A percentile compares a stretch with the other conserved stretches of the same genome.
phyloP scores from a whole-genome alignment of 2,797 vertebrate genomes.

The Chiloscyllium punctatum region DNA sequence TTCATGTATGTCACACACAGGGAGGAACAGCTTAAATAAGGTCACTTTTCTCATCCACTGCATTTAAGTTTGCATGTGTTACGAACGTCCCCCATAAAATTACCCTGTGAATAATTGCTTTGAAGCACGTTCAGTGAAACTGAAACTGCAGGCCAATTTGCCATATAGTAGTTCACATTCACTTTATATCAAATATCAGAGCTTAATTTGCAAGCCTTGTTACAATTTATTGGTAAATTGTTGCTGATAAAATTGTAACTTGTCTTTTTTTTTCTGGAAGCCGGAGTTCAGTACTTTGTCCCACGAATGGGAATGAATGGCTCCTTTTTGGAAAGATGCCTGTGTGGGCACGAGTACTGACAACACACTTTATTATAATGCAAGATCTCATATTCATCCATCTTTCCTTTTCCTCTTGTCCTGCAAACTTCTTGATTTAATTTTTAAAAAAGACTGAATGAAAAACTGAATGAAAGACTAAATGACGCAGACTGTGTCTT shows the following conservation, averaged over 20 bases:
- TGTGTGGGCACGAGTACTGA: neutral
- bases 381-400: neutral
- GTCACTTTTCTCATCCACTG: neutral
- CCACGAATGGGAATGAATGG: neutral
- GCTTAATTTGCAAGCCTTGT: neutral
- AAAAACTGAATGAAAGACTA: neutral
- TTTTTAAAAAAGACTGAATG: neutral
- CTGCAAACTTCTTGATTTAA: neutral
- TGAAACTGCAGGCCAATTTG: neutral
- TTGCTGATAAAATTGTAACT: neutral
- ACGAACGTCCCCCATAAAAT: neutral
- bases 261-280: neutral
- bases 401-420: neutral
- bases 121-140: neutral
- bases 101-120: neutral
- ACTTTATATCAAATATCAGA: neutral
- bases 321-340: neutral
- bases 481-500: neutral
- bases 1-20: conserved; percentile 33
- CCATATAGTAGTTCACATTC: neutral
- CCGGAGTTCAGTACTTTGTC: neutral
- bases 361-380: neutral
- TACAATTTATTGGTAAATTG: neutral
- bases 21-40: conserved; percentile 30
- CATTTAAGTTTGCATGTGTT: neutral